Evolutionary conservation across 1,140 invertebrate species (phyloP).

Genomic region (Pectinophora gossypiella): DNA sequence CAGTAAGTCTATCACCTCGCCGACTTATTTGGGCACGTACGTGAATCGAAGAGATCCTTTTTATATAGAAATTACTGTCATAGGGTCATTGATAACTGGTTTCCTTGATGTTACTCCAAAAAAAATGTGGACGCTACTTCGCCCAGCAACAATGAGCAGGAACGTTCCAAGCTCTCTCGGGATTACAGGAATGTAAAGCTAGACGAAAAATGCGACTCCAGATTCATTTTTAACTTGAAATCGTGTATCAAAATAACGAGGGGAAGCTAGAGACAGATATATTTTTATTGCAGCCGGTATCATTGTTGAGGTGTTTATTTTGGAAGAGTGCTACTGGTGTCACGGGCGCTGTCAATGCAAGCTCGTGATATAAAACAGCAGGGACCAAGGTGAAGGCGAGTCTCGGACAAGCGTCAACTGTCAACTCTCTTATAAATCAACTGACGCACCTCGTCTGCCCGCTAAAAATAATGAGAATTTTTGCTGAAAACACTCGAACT

Average conservation of each 20-base stretch:
- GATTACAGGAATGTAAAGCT: slow-evolving; percentile 8
- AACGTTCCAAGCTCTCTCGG: no score
- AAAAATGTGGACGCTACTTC: no score
- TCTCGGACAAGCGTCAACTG: slow-evolving; percentile 36
- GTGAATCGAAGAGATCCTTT: no score
- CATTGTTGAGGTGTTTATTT: slow-evolving; percentile 62
- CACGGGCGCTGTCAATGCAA: slow-evolving; percentile 54
- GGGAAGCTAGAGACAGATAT: slow-evolving; percentile 27
- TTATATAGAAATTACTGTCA: no score
- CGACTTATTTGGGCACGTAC: slow-evolving; percentile 42
- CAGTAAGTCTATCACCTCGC: slow-evolving; percentile 44
- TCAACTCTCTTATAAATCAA: slow-evolving; percentile 53
- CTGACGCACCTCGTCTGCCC: slow-evolving; percentile 42
- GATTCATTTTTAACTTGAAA: background rate
- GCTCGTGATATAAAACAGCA: slow-evolving; percentile 50
- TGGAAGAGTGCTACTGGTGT: slow-evolving; percentile 45
- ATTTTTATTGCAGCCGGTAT: slow-evolving; percentile 37
- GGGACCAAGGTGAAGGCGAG: slow-evolving; percentile 64
- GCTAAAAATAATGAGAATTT: slow-evolving; percentile 29
- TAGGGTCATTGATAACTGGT: no score
- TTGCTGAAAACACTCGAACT: background rate
- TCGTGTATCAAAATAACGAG: background rate
- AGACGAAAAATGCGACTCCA: slow-evolving; percentile 3
- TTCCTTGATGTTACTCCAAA: no score
- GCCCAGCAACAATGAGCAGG: no score